These are phyloP conservation scores for Sympetrum striolatum DNA, from an alignment of 2,888 invertebrate genomes.

Conservation along the genomic window DNA sequence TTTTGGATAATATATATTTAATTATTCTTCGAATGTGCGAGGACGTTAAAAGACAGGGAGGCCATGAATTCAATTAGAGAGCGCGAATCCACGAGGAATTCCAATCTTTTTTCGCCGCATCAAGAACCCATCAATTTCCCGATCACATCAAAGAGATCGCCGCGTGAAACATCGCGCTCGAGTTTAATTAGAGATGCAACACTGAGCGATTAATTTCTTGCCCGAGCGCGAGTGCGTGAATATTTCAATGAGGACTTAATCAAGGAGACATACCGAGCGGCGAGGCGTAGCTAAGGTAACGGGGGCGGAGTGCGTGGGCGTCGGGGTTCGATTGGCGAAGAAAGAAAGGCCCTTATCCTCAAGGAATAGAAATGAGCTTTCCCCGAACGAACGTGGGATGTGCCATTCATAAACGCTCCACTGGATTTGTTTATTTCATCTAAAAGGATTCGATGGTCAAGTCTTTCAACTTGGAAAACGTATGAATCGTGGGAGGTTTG, in stretches of 20 bases:
- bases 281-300: slow-evolving; percentile 24
- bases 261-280: slow-evolving; percentile 10
- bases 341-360: background rate
- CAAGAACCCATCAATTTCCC: background rate
- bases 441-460: no score
- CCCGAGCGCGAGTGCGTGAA: background rate
- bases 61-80: background rate
- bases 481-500: no score
- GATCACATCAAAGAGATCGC: background rate
- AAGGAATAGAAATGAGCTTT: background rate
- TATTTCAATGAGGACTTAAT: slow-evolving; percentile 37
- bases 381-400: no score
- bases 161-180: background rate
- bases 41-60: background rate
- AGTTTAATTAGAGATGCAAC: background rate
- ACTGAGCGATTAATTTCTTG: background rate
- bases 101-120: background rate
- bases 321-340: background rate
- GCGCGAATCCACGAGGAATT: background rate
- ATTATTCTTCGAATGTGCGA: no score
- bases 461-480: no score
- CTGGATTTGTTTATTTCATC: no score
- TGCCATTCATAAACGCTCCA: no score
- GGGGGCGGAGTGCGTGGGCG: background rate
- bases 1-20: no score